Base-by-base conservation (phyloP, 2,888 invertebrate species). In the Drosophila subquinaria region DNA sequence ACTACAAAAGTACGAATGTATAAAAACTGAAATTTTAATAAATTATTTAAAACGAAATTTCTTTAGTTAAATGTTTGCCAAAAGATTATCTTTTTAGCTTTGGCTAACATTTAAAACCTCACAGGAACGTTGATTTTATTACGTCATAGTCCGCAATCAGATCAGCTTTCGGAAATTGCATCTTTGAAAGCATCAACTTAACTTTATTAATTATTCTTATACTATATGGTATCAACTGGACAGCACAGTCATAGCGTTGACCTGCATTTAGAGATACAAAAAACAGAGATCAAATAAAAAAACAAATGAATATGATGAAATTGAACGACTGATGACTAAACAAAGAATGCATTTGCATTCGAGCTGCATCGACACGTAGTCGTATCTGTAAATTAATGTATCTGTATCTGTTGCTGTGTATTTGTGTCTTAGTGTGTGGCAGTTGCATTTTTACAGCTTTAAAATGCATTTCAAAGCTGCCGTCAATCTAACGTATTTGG, bases 401-500 rank as follows among this genome's bases (percentile, higher is more conserved):
- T 47, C 36, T 73, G 33, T 40, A 33, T 15, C 33, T 50, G 38
- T 45, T 13, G 13, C n/a, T 51, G 20, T 55, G 56, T 38, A 36
- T 52, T 11, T 73, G 48, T 62, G 13, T 40, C 55, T 57, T 57
- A 69, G 79, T 87, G 85, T 83, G 88, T 88, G 88, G 85, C 88
- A 88, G 82, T 75, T 82, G 85, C 85, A 72, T 45, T 84, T 84
- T 87, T 79, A 84, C 85, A 75, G 88, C 88, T 81, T 66, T 47
- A 52, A 63, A 59, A 69, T 40, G 65, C 67, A 76, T 73, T 74
- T 86, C 69, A 69, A 78, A 74, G 72, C 51, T 60, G 67, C 78
- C 78, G 73, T 79, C 77, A 9, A 11, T 35, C 33, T 11, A 50
- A 55, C 45, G 77, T 27, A 70, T 78, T 74, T 66, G 45, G 62